Conservation (phyloP, 1,140 invertebrate genomes). For the Sinella curviseta region DNA sequence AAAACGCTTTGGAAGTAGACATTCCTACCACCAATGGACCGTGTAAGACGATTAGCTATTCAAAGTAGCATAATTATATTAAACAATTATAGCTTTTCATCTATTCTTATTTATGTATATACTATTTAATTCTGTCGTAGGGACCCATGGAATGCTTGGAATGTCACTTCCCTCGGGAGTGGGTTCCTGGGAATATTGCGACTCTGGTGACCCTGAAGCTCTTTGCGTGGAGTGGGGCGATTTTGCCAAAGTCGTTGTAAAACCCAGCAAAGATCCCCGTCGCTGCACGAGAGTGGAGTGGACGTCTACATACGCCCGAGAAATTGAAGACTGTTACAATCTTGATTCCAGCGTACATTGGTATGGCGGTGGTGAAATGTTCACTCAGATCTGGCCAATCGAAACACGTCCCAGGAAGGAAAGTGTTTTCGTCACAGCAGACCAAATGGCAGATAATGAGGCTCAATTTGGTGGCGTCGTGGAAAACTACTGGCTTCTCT, state of each 20-base stretch:
- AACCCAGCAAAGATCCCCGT: background rate
- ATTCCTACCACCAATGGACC: background rate
- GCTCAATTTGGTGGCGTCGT: slow-evolving; percentile 57
- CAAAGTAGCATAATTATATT: background rate
- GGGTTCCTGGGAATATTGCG: background rate
- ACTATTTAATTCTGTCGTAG: background rate
- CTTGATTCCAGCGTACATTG: slow-evolving; percentile 27
- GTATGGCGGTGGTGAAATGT: slow-evolving; percentile 54
- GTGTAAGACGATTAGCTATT: background rate
- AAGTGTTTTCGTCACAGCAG: slow-evolving; percentile 39
- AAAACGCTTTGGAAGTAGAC: background rate
- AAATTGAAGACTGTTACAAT: slow-evolving; percentile 37
- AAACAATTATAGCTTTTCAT: too few relatives aligned
- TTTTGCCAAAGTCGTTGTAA: slow-evolving; percentile 30
- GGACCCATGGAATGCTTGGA: slow-evolving; percentile 22
- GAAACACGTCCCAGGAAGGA: slow-evolving; percentile 49
- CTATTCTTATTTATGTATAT: background rate
- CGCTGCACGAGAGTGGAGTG: slow-evolving; percentile 32
- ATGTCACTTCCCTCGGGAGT: slow-evolving; percentile 28
- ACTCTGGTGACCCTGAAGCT: background rate
- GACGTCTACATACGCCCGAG: slow-evolving; percentile 21
- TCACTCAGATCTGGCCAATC: slow-evolving; percentile 57
- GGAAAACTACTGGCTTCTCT: slow-evolving; percentile 75
- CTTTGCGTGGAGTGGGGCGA: slow-evolving; percentile 38
- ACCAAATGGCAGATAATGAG: background rate